A percentile compares a stretch with the other conserved stretches of the same genome.
These are phyloP conservation scores for Lydus trimaculatus DNA, from an alignment of 2,888 invertebrate genomes.

Conservation along the genomic window DNA sequence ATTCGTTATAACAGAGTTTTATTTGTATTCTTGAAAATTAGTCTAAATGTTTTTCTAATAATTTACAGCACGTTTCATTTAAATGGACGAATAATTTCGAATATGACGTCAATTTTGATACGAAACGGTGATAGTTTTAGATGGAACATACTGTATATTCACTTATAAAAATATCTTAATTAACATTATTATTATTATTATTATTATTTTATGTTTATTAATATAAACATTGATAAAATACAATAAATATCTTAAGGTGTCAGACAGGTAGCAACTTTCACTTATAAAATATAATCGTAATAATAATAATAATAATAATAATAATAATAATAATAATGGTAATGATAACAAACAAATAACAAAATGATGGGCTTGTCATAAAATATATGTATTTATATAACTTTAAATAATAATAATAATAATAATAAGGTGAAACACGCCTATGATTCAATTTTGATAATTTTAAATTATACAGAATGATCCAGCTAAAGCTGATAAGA, in stretches of 20 bases:
- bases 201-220: neutral
- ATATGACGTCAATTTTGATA: too few relatives aligned
- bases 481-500: too few relatives aligned
- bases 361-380: neutral
- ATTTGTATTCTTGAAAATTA: too few relatives aligned
- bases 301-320: neutral
- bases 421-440: neutral
- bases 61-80: too few relatives aligned
- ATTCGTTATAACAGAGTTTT: too few relatives aligned
- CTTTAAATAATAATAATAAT: conserved; percentile 1
- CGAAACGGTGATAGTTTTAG: too few relatives aligned
- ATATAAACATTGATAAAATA: neutral
- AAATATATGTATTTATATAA: too few relatives aligned
- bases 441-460: neutral
- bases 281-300: neutral
- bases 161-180: too few relatives aligned
- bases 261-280: conserved; percentile 1
- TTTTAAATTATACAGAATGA: too few relatives aligned
- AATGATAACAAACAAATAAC: neutral
- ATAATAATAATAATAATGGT: neutral
- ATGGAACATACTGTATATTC: too few relatives aligned
- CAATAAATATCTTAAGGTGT: neutral
- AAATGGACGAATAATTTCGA: too few relatives aligned
- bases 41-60: too few relatives aligned
- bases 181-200: neutral